Base-by-base conservation (phyloP, 2,113 vertebrate genomes). In the Mesitornis unicolor region DNA sequence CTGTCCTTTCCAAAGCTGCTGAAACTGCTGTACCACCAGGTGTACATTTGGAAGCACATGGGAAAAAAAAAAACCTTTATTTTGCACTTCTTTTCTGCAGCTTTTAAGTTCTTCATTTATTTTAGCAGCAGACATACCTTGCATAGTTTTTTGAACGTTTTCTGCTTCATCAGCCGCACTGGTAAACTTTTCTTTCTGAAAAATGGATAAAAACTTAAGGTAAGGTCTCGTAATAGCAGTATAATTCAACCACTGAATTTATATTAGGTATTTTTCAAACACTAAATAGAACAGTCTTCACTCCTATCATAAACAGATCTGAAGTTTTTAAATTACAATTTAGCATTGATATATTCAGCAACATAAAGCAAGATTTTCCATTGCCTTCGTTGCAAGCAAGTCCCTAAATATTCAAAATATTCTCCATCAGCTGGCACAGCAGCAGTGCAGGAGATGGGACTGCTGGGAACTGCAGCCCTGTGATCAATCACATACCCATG, bases 141-240 rank as follows among this genome's bases (percentile, higher is more conserved):
- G 98, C 98, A 99, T 98, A 96, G 97, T 96, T 96, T 98, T 98
- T 83, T 98, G 97, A 50, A 98, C 97, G 43, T 97, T 98, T 53
- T 95, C 95, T n/a, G 98, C 98, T 94, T 99, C 98, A 64, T 99
- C 98, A 78, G 98, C 98, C 78, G 97, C 98, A 81, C 90, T 96
- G 83, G 97, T 81, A 93, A 99, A 98, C 80, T 98, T 98, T 93
- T 98, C 98, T 98, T 98, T 99, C 99, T 99, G 97, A 89, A 98
- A 97, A 33, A 78, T 11, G 79, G 94, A 92, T 92, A 67, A 86
- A 76, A 95, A 63, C 1, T 51, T 15, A 10, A 65, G 57, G 50
- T 93, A 36, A 90, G 92, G 60, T 40, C 90, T 84, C 71, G 61
- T 22, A 54, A 10, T 1, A 73, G 54, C 29, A 83, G 42, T 3